Base-by-base conservation (phyloP, 2,888 invertebrate species). In the Bellardia bayeri region DNA sequence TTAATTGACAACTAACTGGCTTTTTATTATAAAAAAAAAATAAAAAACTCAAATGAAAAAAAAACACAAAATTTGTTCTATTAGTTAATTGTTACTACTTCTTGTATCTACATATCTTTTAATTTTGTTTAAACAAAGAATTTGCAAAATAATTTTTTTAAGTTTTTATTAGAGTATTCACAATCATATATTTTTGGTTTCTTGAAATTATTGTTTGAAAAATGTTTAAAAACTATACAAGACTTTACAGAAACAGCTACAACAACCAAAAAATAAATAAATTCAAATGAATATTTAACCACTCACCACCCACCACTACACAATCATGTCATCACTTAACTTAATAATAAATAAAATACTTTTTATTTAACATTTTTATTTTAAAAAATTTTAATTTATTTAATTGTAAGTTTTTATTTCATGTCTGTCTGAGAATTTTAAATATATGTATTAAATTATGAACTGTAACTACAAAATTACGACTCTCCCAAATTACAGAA, bases 251-350 rank as follows among this genome's bases (percentile, higher is more conserved):
- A 75, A 74, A 81, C 42, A 69, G 61, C 54, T 76, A 68, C 54
- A 75, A 72, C 80, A 72, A 72, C 8, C 11, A 49, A 63, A 14
- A 51, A 76, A 64, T 68, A 51, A 76, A 64, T 68, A 0, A 16
- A 74, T 37, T 23, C 61, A 86, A 81, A 16, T 58, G 11, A 56
- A 76, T 72, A 87, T 66, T 76, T 64, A 72, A 82, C 87, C 85
- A 85, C 87, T 87, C 81, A 85, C 87, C 85, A 84, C 85, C 78
- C 82, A 85, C 85, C 63, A 87, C 82, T 78, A 84, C 87, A 84
- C 85, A 75, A 63, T 69, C 68, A 85, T 63, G 58, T 68, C 54
- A 69, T 69, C 51, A 68, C 58, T 37, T 51, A 23, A 42, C 75
- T 64, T 64, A 64, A 51, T 58, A 71, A 49, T 66, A 54, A 72